Evolutionary conservation across 2,888 invertebrate species (phyloP).

Genomic region (Tenthredo notha): DNA sequence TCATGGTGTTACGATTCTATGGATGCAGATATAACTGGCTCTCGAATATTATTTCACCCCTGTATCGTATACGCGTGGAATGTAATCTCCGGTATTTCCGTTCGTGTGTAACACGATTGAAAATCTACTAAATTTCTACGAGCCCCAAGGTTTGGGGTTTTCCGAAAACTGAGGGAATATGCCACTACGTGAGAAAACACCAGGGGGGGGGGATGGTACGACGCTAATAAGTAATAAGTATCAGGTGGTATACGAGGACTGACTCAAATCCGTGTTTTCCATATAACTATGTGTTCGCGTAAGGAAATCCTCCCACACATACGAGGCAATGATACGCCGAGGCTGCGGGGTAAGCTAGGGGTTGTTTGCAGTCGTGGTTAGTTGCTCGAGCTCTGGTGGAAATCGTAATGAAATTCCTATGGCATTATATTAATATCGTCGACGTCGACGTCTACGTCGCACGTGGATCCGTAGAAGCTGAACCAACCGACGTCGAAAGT

Average conservation of each 20-base stretch:
- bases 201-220: background rate
- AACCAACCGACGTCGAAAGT: background rate
- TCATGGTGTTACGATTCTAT: background rate
- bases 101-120: constrained; percentile 4
- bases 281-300: background rate
- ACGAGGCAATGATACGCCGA: background rate
- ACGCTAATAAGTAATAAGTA: constrained; percentile 21
- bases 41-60: constrained; percentile 14
- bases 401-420: constrained; percentile 74
- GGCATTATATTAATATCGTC: constrained; percentile 73
- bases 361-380: constrained; percentile 37
- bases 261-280: background rate
- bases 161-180: background rate
- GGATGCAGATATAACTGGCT: background rate
- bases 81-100: constrained; percentile 46
- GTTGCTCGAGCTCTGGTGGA: constrained; percentile 58
- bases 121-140: constrained; percentile 13
- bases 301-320: background rate
- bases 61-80: constrained; percentile 23
- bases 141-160: background rate
- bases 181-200: background rate
- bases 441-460: constrained; percentile 59
- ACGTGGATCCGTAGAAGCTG: background rate
- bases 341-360: background rate
- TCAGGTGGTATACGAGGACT: background rate